These are phyloP conservation scores for Drosophila pruinosa DNA, from an alignment of 1,140 invertebrate genomes.

Conservation along the genomic window DNA sequence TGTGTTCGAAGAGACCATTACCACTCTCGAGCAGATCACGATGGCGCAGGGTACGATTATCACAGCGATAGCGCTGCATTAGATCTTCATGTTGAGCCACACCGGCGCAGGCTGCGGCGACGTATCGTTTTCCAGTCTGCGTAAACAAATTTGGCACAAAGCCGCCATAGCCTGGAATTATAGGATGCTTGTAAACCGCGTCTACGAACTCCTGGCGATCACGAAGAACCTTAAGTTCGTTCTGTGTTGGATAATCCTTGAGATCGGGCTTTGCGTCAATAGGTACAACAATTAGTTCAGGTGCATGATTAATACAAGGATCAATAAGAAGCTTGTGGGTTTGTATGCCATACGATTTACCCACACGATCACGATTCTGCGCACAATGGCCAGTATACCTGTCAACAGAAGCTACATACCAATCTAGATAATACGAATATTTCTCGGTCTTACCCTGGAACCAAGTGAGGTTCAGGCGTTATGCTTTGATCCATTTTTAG, in stretches of 20 bases:
- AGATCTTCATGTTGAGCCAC: constrained; percentile 87
- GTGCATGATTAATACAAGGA: constrained; percentile 87
- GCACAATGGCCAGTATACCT: constrained; percentile 90
- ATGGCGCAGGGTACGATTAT: constrained; percentile 84
- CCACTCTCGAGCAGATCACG: constrained; percentile 85
- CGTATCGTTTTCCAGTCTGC: constrained; percentile 87
- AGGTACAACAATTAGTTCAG: constrained; percentile 87
- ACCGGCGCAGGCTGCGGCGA: constrained; percentile 87
- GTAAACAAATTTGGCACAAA: constrained; percentile 86
- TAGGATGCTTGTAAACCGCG: constrained; percentile 87
- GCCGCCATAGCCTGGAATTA: constrained; percentile 88
- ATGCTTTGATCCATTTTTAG: constrained; percentile 55
- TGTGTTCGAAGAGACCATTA: constrained; percentile 84
- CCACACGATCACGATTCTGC: constrained; percentile 88
- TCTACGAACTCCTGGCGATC: constrained; percentile 85
- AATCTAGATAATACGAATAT: background rate
- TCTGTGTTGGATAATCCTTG: constrained; percentile 85
- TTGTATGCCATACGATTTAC: constrained; percentile 87
- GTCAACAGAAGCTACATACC: background rate
- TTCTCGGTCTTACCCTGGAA: constrained; percentile 84
- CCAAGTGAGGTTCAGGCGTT: constrained; percentile 84
- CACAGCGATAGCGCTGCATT: constrained; percentile 84
- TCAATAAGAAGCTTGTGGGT: constrained; percentile 89
- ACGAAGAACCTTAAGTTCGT: constrained; percentile 86
- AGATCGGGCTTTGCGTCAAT: constrained; percentile 83